These are phyloP conservation scores for Hirundichthys speculiger DNA, from an alignment of 2,113 vertebrate genomes.

Conservation along the genomic window DNA sequence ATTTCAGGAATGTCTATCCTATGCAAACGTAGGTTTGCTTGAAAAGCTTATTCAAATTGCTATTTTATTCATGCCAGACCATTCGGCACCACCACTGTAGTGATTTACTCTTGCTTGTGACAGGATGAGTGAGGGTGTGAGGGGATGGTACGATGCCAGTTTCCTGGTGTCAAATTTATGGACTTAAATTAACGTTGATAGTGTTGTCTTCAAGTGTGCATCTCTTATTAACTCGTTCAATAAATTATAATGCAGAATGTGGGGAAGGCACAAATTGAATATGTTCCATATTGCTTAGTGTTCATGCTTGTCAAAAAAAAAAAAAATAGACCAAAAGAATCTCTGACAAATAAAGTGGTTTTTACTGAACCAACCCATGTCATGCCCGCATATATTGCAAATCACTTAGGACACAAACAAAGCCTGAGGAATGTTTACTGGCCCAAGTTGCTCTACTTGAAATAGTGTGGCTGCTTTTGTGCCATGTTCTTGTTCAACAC, in stretches of 20 bases:
- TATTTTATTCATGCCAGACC: not conserved
- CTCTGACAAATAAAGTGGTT: slow-evolving; percentile 29
- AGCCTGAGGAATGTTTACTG: not conserved
- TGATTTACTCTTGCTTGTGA: not conserved
- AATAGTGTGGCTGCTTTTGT: slow-evolving; percentile 17
- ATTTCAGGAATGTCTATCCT: too few species aligned
- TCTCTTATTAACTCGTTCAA: not conserved
- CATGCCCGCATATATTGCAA: too few species aligned
- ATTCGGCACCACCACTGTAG: not conserved
- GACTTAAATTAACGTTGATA: not conserved
- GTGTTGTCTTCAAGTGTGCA: not conserved
- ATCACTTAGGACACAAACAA: slow-evolving; percentile 23
- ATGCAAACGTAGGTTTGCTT: too few species aligned
- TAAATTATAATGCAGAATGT: not conserved
- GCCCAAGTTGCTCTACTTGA: slow-evolving; percentile 22
- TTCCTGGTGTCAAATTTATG: not conserved
- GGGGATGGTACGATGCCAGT: not conserved
- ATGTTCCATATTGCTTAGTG: slow-evolving; percentile 1
- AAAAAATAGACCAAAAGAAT: too few species aligned
- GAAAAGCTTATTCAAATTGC: too few species aligned
- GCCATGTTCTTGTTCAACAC: slow-evolving; percentile 30
- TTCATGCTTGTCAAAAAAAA: too few species aligned
- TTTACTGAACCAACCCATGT: slow-evolving; percentile 11
- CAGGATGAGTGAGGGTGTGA: not conserved
- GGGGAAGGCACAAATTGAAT: not conserved